A percentile compares a stretch with the other conserved stretches of the same genome.
phyloP scores from a whole-genome alignment of 2,797 vertebrate species.

The Propithecus perrieri region DNA sequence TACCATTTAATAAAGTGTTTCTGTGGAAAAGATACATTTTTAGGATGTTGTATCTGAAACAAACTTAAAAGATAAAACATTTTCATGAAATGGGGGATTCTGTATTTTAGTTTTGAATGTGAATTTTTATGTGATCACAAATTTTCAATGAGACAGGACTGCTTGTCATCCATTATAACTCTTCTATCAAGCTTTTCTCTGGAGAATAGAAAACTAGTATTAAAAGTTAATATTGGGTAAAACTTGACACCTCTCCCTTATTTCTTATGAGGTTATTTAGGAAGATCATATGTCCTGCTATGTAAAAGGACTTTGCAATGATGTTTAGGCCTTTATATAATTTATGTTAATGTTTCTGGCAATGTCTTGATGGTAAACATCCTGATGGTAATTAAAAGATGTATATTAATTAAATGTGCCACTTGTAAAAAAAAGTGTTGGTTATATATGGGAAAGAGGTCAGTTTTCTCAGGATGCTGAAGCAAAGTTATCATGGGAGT shows the following conservation, averaged over 20 bases:
- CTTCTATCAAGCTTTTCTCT: conserved; percentile 16
- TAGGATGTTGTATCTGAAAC: neutral
- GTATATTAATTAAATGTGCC: neutral
- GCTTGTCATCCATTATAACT: neutral
- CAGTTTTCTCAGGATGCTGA: neutral
- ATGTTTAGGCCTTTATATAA: neutral
- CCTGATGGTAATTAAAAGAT: conserved; percentile 24
- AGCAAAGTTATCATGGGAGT: neutral
- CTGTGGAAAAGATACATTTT: neutral
- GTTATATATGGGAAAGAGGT: neutral
- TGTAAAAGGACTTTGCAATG: neutral
- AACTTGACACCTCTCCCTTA: neutral
- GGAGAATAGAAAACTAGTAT: conserved; percentile 25
- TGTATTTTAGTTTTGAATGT: conserved; percentile 36
- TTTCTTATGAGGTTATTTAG: neutral
- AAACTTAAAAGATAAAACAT: neutral
- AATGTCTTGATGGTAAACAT: neutral
- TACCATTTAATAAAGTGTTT: neutral
- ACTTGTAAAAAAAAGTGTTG: neutral
- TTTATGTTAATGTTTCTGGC: conserved; percentile 23
- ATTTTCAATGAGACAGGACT: neutral
- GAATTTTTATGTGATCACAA: neutral
- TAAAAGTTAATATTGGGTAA: conserved; percentile 6
- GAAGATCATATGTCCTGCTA: neutral
- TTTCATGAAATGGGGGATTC: neutral